Conservation (phyloP, 2,888 invertebrate genomes). For the Limnephilus marmoratus region DNA sequence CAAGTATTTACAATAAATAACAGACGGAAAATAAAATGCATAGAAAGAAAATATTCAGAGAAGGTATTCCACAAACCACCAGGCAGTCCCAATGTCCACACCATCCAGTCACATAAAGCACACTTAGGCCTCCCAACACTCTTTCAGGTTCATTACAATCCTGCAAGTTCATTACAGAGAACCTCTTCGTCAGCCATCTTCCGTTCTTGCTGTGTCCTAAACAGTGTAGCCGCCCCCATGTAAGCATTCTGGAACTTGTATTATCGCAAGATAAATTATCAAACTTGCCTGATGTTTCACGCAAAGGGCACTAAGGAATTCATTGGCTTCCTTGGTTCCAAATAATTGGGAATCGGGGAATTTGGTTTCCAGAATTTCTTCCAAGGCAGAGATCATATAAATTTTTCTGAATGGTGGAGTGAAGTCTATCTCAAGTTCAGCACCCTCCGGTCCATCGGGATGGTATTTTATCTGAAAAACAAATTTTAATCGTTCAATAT, state of each 20-base stretch:
- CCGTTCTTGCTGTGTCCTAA: background rate
- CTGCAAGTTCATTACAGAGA: background rate
- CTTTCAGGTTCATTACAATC: background rate
- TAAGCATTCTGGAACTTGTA: too few relatives aligned
- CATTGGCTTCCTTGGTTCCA: conserved; percentile 82
- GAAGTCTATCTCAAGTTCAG: conserved; percentile 93
- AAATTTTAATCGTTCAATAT: conserved; percentile 48
- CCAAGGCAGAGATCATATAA: conserved; percentile 94
- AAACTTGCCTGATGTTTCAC: conserved; percentile 66
- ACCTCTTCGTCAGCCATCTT: background rate
- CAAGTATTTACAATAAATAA: too few relatives aligned
- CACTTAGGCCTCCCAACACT: background rate
- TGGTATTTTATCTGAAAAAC: conserved; percentile 84
- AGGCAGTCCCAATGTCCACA: too few relatives aligned
- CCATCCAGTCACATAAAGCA: too few relatives aligned
- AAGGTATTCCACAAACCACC: too few relatives aligned
- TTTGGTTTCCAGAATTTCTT: conserved; percentile 86
- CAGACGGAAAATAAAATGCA: too few relatives aligned
- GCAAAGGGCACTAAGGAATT: conserved; percentile 89
- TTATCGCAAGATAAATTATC: background rate
- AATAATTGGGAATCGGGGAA: conserved; percentile 85
- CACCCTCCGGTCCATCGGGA: conserved; percentile 92
- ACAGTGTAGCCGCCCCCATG: too few relatives aligned
- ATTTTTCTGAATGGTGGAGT: conserved; percentile 97
- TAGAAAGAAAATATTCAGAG: too few relatives aligned